These are phyloP conservation scores for Drosophila mayaguana DNA, from an alignment of 2,888 invertebrate genomes.

Conservation along the genomic window DNA sequence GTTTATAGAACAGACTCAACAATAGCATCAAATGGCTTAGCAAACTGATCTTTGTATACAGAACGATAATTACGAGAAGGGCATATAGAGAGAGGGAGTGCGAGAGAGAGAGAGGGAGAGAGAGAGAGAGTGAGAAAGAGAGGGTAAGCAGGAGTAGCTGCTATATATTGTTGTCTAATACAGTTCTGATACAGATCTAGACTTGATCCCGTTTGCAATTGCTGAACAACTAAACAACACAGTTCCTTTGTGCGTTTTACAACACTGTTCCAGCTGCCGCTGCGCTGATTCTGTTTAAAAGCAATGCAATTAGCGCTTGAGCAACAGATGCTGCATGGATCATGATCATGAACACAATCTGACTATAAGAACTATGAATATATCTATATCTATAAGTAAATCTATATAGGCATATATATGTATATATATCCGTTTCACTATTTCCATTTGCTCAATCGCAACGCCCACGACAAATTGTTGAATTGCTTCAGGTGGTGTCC, in stretches of 20 bases:
- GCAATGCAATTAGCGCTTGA: slow-evolving; percentile 2
- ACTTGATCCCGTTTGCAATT: not conserved
- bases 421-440: not conserved
- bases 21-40: not conserved
- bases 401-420: not conserved
- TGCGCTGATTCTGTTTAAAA: not conserved
- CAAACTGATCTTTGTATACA: not conserved
- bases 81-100: not conserved
- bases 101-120: not conserved
- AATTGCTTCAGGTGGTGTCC: slow-evolving; percentile 36
- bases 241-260: not conserved
- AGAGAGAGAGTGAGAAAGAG: not conserved
- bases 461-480: slow-evolving; percentile 37
- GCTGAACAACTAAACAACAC: not conserved
- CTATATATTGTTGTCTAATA: not conserved
- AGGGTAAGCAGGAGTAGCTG: not conserved
- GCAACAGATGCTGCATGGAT: not conserved
- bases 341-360: not conserved
- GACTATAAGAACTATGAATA: not conserved
- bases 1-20: slow-evolving; percentile 27
- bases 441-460: slow-evolving; percentile 24
- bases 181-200: too few relatives aligned
- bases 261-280: not conserved
- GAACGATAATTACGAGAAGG: too few relatives aligned
- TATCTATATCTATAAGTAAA: not conserved